Evolutionary conservation across 2,888 invertebrate genomes (phyloP), one percentile per base, ranked within the genome.

Genomic region (Sympetrum striolatum): DNA sequence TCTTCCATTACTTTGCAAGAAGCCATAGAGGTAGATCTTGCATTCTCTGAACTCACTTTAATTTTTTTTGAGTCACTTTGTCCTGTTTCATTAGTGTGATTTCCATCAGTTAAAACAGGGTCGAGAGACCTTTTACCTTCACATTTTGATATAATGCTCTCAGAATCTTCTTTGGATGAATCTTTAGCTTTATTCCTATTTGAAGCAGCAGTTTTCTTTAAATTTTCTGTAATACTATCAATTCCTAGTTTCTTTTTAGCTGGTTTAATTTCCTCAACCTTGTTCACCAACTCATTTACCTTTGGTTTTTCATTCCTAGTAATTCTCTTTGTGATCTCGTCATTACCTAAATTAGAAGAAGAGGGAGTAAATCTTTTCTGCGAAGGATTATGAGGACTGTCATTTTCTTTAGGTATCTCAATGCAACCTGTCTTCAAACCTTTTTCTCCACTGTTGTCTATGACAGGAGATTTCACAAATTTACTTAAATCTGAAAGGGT

Each of bases 121-220:
- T 60, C 60, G n/a, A 37, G 6, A 12, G 8, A 18, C 10, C 73
- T 73, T 31, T 73, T 73, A 31, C 25, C 73, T 14, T 73, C 73
- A 73, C 0, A 14, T 31, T 73, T 73, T 73, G 73, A 1, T 73
- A 15, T 1, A 31, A 31, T 25, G 5, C 15, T 25, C 31, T 73
- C 73, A 73, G 25, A 14, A 35, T 31, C 37, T 31, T 86, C 86
- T 37, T 64, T 86, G 15, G 60, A 18, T 86, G 39, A n/a, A n/a
- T 86, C 86, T 86, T 86, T 86, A 60, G 86, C 37, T 86, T 86
- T 86, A 60, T 39, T n/a, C 64, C 60, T 86, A 22, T 31, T 60
- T 39, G 39, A 35, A 37, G 35, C 58, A 60, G 35, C 60, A 60
- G 12, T 31, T n/a, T 44, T 39, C 39, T 64, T 86, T 39, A 60